Evolutionary conservation across 2,113 vertebrate genomes (phyloP).

Genomic region (Candoia aspera): DNA sequence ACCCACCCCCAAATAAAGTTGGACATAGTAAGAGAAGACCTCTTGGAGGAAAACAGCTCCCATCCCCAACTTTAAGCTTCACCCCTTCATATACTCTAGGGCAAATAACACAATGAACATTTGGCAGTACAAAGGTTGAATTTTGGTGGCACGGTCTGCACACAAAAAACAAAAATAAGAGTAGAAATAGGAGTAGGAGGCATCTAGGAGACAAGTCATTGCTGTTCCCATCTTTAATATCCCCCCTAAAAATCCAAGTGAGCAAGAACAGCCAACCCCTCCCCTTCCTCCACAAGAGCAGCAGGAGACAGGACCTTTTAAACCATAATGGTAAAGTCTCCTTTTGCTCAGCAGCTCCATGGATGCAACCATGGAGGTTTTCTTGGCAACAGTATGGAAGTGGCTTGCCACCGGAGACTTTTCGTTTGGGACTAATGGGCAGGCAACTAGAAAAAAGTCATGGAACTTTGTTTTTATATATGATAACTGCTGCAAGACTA

Average conservation of each 20-base stretch:
- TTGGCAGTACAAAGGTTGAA: neutral
- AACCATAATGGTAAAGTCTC: neutral
- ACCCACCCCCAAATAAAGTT: too few relatives aligned
- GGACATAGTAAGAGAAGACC: too few relatives aligned
- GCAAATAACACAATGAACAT: too few relatives aligned
- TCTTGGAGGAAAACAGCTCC: too few relatives aligned
- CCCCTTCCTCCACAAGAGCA: neutral
- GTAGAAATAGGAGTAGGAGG: neutral
- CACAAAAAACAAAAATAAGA: neutral
- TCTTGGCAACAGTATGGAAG: neutral
- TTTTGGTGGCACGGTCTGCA: neutral
- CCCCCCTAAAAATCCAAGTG: neutral
- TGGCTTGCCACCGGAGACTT: neutral
- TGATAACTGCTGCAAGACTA: too few relatives aligned
- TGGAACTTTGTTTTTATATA: too few relatives aligned
- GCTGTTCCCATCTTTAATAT: neutral
- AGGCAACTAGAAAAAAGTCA: too few relatives aligned
- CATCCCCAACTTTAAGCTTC: too few relatives aligned
- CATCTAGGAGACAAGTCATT: neutral
- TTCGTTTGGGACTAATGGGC: too few relatives aligned
- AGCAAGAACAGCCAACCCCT: neutral
- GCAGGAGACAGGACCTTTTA: neutral
- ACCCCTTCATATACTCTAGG: too few relatives aligned
- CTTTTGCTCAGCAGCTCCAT: neutral
- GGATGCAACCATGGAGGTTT: neutral